Evolutionary conservation across 2,888 invertebrate genomes (phyloP), one percentile per base, ranked within the genome.

Genomic region (Hyposoter dolosus): DNA sequence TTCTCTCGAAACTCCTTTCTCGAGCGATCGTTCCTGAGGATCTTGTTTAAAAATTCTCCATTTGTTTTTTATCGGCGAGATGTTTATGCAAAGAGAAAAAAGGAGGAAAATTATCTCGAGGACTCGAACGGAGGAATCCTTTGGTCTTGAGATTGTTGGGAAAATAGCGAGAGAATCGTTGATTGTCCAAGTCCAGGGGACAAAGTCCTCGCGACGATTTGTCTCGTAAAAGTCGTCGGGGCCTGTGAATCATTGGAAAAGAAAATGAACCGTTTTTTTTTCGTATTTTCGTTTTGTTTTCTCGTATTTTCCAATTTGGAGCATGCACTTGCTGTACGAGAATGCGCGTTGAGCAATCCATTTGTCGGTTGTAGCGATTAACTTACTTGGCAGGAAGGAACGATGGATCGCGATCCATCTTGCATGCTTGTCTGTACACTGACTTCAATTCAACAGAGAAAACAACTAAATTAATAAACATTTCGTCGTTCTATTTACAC

Each of bases 301-400:
- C 15, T 43, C 63, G 53, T 35, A 17, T 66, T 66, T 66, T 40
- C 7, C n/a, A 40, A 66, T 40, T 78, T 78, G 68, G 68, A 45
- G 86, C 86, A 86, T 83, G 86, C 83, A 77, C 77, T 86, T 66
- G 82, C 76, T 76, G 80, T 80, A 68, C 71, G 77, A 9, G 7
- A 86, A 81, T 84, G 60, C 19, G 23, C 19, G 81, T 82, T 43
- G 80, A 74, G 60, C 28, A 80, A 74, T 81, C 50, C 68, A 81
- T 77, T 81, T 77, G 83, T 53, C 80, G 77, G 74, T 83, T 83
- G 76, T 80, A 50, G 40, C n/a, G 47, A 40, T 76, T 86, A 63
- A 86, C 72, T 50, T 60, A 74, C 10, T 72, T 77, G 28, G 56
- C 68, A 83, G 75, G 77, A 74, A 56, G 23, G 43, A 47, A 40